These are phyloP conservation scores for Prietella phreatophila DNA, from an alignment of 2,113 vertebrate genomes.

Conservation along the genomic window DNA sequence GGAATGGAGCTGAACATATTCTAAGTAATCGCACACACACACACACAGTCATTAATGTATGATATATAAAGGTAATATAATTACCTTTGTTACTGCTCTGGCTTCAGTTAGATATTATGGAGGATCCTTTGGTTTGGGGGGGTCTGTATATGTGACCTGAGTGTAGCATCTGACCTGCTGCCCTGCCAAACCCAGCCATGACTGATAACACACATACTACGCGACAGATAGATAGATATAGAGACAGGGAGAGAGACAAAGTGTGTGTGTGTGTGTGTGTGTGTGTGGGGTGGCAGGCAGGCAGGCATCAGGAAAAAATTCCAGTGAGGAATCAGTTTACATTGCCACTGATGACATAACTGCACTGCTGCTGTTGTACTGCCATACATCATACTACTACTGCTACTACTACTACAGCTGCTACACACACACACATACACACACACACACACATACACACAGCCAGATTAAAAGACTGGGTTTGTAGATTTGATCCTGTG, in stretches of 20 bases:
- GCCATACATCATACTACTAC: conserved; percentile 1
- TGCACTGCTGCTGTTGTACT: background rate
- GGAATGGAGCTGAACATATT: too few species aligned
- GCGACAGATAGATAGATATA: conserved; percentile 8
- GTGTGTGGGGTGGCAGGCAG: too few species aligned
- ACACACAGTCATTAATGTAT: background rate
- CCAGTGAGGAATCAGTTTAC: conserved; percentile 24
- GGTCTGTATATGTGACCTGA: conserved; percentile 38
- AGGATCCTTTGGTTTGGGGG: background rate
- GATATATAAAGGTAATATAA: background rate
- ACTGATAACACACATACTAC: conserved; percentile 35
- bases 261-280: background rate
- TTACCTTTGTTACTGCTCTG: background rate
- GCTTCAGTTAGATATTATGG: background rate
- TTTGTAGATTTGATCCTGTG: conserved; percentile 5
- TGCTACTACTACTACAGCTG: background rate
- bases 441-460: conserved; percentile 6
- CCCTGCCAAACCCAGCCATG: conserved; percentile 31
- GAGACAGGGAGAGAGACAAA: conserved; percentile 7
- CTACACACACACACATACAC: conserved; percentile 13
- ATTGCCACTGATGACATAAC: conserved; percentile 33
- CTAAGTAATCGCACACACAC: too few species aligned
- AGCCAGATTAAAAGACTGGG: background rate
- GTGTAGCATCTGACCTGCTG: conserved; percentile 45
- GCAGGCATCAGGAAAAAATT: conserved; percentile 15